These are phyloP conservation scores for Pachypeltis micranthus DNA, from an alignment of 1,140 invertebrate genomes.

Conservation along the genomic window DNA sequence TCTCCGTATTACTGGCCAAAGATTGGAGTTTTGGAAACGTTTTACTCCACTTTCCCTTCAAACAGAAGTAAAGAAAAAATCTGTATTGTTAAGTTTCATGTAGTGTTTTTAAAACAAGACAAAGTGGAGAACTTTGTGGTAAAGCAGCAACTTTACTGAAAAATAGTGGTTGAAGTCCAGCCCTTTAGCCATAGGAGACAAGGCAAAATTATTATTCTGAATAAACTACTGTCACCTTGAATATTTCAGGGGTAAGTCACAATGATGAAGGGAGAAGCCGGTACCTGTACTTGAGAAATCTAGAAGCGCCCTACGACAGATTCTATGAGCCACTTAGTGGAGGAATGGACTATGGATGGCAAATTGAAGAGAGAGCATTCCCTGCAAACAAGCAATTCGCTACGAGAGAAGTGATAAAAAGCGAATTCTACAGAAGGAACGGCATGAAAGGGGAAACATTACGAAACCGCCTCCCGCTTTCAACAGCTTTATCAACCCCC, in stretches of 20 bases:
- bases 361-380: neutral
- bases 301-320: neutral
- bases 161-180: too few relatives aligned
- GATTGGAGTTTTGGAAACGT: too few relatives aligned
- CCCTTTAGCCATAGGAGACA: too few relatives aligned
- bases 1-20: too few relatives aligned
- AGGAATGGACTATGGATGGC: conserved; percentile 1
- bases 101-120: too few relatives aligned
- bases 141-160: too few relatives aligned
- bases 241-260: neutral
- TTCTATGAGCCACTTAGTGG: neutral
- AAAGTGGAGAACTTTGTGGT: too few relatives aligned
- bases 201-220: too few relatives aligned
- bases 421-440: neutral
- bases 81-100: too few relatives aligned
- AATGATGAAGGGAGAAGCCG: neutral
- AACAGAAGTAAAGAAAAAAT: too few relatives aligned
- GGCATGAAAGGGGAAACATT: neutral
- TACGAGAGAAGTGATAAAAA: neutral
- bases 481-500: neutral
- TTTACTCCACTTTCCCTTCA: too few relatives aligned
- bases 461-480: neutral
- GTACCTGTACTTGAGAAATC: neutral
- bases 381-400: neutral
- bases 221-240: too few relatives aligned